Base-by-base conservation (phyloP, 2,113 vertebrate genomes). In the Strigops habroptila region DNA sequence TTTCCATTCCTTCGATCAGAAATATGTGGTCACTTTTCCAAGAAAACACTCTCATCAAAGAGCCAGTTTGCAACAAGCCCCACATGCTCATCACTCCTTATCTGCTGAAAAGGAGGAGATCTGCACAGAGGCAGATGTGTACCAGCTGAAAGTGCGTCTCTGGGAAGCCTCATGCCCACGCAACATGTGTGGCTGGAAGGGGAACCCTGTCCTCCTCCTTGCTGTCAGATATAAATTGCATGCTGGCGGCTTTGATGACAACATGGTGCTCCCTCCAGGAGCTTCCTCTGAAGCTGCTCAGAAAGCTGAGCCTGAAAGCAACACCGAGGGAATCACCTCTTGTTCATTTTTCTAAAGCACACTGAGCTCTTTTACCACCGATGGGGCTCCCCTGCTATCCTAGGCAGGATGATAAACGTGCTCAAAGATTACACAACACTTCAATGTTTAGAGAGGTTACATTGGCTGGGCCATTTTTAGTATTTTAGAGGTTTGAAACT, bases 251-350 rank as follows among this genome's bases (percentile, higher is more conserved):
- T 96, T 94, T 94, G 93, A 95, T 94, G 93, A 86, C 94, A 97
- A 95, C 95, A 68, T 55, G 80, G 90, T 85, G 74, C 94, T 96
- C 82, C 88, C 93, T 91, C 64, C 87, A 95, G 94, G 95, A 95
- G 91, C 82, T 91, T 88, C 93, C 87, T 88, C 85, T 83, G 74
- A 94, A 89, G 90, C 74, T 1, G 2, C 39, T 62, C 21, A 14
- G 79, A 77, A 85, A 57, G 65, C 73, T 39, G 37, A 93, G 77
- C 68, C 82, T 90, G 75, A 80, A 87, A 89, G 59, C 37, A 91
- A 55, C 67, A 81, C 90, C 71, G 33, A 75, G 57, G 74, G 79
- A 82, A 91, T 84, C 75, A 91, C 48, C 59, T 80, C 46, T 82
- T 62, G 35, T 59, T 88, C 15, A 0, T 22, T 64, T 81, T 39